These are phyloP conservation scores for Tetragnatha montana DNA, from an alignment of 2,888 invertebrate species.

Conservation along the genomic window DNA sequence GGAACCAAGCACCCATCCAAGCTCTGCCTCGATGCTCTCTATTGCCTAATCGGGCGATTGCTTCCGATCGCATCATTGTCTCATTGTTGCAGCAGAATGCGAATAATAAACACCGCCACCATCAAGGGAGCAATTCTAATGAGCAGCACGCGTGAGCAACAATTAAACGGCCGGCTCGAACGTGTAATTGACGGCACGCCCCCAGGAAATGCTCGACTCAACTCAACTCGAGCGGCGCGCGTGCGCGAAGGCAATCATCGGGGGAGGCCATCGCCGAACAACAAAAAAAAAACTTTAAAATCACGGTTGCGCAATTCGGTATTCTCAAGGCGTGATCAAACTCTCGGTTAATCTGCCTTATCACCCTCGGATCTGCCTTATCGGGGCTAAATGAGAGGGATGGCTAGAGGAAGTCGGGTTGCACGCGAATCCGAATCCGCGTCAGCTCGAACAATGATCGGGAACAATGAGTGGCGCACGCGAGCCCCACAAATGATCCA, in stretches of 20 bases:
- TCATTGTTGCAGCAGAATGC: neutral
- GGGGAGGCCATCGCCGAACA: slow-evolving; percentile 21
- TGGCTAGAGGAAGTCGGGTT: slow-evolving; percentile 27
- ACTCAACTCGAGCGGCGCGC: slow-evolving; percentile 35
- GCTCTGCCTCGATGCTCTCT: neutral
- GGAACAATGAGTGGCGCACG: slow-evolving; percentile 62
- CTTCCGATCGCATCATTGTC: neutral
- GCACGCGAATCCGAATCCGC: slow-evolving; percentile 66
- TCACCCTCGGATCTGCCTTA: slow-evolving; percentile 27
- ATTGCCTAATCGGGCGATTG: neutral
- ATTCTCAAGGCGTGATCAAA: slow-evolving; percentile 24
- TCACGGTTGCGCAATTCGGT: neutral
- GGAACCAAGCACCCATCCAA: neutral
- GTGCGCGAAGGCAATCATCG: slow-evolving; percentile 45
- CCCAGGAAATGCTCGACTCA: neutral
- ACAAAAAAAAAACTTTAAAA: slow-evolving; percentile 15
- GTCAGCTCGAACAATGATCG: slow-evolving; percentile 68
- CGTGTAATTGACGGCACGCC: slow-evolving; percentile 4
- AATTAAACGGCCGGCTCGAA: slow-evolving; percentile 7
- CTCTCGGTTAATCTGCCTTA: slow-evolving; percentile 56
- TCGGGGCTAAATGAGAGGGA: slow-evolving; percentile 32
- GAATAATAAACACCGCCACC: neutral
- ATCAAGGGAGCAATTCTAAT: neutral
- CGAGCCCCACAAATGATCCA: slow-evolving; percentile 64
- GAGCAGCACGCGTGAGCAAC: slow-evolving; percentile 15